Percentiles rank a stretch among this genome's conserved stretches.
Evolutionary conservation across 2,888 invertebrate species (phyloP).

Genomic region (Trachelus tabidus): DNA sequence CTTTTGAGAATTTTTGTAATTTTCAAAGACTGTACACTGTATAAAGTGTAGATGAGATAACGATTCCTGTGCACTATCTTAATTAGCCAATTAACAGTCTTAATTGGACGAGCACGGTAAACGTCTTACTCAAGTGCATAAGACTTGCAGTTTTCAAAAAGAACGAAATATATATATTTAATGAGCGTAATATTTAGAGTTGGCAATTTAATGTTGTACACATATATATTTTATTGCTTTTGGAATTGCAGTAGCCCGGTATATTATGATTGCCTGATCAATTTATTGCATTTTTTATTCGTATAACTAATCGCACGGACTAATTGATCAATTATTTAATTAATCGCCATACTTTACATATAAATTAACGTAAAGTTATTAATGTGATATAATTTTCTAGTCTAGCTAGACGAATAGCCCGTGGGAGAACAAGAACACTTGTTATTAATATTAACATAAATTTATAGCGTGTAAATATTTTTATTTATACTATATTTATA

Average conservation of each 20-base stretch:
- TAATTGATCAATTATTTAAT: background rate
- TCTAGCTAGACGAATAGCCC: background rate
- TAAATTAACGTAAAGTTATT: background rate
- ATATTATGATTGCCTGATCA: background rate
- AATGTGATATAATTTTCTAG: background rate
- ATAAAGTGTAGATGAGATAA: background rate
- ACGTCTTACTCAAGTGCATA: background rate
- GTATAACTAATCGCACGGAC: background rate
- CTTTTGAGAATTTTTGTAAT: background rate
- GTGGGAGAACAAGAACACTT: background rate
- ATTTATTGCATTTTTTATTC: background rate
- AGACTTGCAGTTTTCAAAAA: background rate
- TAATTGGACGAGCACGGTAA: background rate
- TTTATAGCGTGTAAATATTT: background rate
- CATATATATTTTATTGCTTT: background rate
- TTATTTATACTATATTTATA: background rate
- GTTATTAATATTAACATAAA: background rate
- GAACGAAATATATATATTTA: background rate
- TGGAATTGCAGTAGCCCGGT: background rate
- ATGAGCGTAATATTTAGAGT: background rate
- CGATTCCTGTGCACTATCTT: background rate
- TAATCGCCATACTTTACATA: background rate
- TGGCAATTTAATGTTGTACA: background rate
- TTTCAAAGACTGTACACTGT: background rate
- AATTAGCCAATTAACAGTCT: background rate